Conservation (phyloP, 2,888 invertebrate species). For the Epinotia ramella region DNA sequence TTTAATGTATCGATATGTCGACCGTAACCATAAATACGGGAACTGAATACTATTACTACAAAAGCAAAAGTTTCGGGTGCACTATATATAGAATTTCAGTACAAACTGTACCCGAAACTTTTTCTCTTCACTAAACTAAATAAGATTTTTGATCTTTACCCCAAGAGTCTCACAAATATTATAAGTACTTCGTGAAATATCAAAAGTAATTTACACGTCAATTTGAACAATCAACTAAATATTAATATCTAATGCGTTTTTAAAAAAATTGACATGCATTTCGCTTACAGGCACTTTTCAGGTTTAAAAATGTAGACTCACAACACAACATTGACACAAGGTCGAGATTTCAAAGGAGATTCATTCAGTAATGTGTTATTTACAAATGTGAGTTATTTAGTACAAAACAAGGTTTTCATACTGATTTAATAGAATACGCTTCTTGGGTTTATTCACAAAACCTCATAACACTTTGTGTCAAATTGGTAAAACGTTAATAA, state of each 20-base stretch:
- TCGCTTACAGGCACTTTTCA: background rate
- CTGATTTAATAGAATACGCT: background rate
- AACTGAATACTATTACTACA: too few species aligned
- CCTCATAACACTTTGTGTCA: background rate
- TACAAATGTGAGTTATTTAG: background rate
- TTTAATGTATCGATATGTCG: too few species aligned
- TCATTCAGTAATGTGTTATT: background rate
- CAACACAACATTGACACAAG: background rate
- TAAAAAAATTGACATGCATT: background rate
- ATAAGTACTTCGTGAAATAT: background rate
- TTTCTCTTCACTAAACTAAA: too few species aligned
- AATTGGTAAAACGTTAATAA: background rate
- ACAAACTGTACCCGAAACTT: too few species aligned
- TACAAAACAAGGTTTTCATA: background rate
- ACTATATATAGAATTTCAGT: too few species aligned
- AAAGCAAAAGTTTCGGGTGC: too few species aligned
- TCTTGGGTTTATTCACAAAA: background rate
- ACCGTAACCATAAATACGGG: too few species aligned
- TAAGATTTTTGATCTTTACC: background rate
- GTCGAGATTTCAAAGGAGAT: constrained; percentile 17
- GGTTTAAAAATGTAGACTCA: background rate
- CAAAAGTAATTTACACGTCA: constrained; percentile 9
- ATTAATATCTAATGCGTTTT: background rate
- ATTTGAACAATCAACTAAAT: constrained; percentile 2
- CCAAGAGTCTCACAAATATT: background rate